Base-by-base conservation (phyloP, 2,888 invertebrate genomes). In the Resseliella maxima region DNA sequence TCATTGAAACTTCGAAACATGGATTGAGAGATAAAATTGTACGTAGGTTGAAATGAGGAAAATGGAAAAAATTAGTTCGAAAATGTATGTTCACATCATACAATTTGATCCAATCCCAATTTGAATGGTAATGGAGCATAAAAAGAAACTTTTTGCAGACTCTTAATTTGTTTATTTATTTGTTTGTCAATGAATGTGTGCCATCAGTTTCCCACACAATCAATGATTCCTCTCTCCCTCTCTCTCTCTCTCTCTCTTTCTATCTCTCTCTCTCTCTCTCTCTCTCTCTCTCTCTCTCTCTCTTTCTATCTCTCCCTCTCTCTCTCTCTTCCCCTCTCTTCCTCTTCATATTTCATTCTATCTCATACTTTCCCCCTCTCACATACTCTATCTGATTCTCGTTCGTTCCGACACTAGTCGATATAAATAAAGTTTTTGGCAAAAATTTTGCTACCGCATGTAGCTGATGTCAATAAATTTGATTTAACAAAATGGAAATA, bases 1-100 rank as follows among this genome's bases (percentile, higher is more conserved):
- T 31, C 72, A 72, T 72, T 72, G 72, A 72, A 72, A 72, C 72
- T 72, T 72, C 12, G 59, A 59, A 72, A n/a, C 31, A 31, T 72
- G 72, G 31, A 35, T 31, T 31, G 72, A 12, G 18, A 72, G 27
- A 59, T 18, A 50, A 50, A 18, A 50, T 2, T 41, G 41, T 5
- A 41, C 41, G 27, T 2, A 59, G 31, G 31, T 10, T 31, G 27
- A 31, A 15, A 31, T 72, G 27, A 31, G 5, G 59, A 59, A 27
- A 59, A n/a, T n/a, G 27, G 27, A 59, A n/a, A 24, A 59, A 5
- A n/a, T n/a, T 2, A 50, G n/a, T 15, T 3, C 6, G 3, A 59
- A 59, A 50, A 18, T 21, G 50, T 50, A 41, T 5, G 46, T 3
- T 2, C n/a, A 24, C 27, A 59, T 59, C 27, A 12, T 72, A 35